phyloP scores from a whole-genome alignment of 2,888 invertebrate genomes.

The Aphodius granarius region DNA sequence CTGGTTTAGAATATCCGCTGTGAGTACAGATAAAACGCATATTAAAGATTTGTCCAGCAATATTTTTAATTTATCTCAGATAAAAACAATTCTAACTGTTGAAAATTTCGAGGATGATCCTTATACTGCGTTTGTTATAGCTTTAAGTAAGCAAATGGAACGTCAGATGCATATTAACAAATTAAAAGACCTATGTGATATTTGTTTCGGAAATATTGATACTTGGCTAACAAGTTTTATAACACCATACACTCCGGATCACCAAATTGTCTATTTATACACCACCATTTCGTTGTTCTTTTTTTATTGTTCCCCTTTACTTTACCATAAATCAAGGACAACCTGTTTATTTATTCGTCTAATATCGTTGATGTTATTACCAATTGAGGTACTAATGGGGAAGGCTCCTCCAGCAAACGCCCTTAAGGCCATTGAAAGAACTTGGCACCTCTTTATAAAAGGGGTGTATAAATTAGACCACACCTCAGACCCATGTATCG shows the following conservation, averaged over 20 bases:
- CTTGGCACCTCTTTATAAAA: slow-evolving; percentile 58
- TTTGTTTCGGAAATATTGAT: slow-evolving; percentile 44
- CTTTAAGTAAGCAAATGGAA: slow-evolving; percentile 37
- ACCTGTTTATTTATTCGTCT: slow-evolving; percentile 57
- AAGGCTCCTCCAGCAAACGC: slow-evolving; percentile 50
- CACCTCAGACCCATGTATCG: slow-evolving; percentile 54
- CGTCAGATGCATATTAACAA: slow-evolving; percentile 24
- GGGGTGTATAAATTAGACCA: slow-evolving; percentile 57
- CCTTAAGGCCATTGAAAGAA: slow-evolving; percentile 55
- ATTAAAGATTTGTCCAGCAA: slow-evolving; percentile 39
- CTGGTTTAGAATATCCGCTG: slow-evolving; percentile 47
- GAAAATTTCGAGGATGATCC: slow-evolving; percentile 38
- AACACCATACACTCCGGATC: slow-evolving; percentile 41
- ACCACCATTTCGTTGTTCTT: slow-evolving; percentile 44
- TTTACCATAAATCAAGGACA: slow-evolving; percentile 46
- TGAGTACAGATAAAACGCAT: slow-evolving; percentile 37
- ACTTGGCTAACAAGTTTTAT: slow-evolving; percentile 42
- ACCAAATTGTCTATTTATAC: slow-evolving; percentile 44
- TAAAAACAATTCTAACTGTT: slow-evolving; percentile 28
- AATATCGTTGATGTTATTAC: slow-evolving; percentile 56
- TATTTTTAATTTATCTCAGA: slow-evolving; percentile 41
- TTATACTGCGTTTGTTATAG: slow-evolving; percentile 43
- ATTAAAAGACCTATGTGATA: slow-evolving; percentile 42
- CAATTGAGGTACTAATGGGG: slow-evolving; percentile 56
- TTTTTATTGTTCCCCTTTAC: slow-evolving; percentile 42